Percentiles rank a stretch among this genome's conserved stretches.
These are phyloP conservation scores for Campoplex capitator DNA, from an alignment of 2,888 invertebrate genomes.

Conservation along the genomic window DNA sequence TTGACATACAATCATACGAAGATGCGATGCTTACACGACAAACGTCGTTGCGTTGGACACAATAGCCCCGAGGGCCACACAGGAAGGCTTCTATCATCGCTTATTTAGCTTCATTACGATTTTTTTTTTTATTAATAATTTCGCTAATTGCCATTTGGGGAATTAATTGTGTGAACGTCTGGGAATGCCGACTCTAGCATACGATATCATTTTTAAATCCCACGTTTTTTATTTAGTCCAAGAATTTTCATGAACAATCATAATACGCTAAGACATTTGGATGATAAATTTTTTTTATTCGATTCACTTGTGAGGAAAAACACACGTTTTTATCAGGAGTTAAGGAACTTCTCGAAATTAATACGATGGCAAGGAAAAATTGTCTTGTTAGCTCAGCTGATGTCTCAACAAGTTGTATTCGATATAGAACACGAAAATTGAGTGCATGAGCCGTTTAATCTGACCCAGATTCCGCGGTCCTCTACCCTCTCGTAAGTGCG, in stretches of 20 bases:
- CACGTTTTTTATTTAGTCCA: slow-evolving; percentile 77
- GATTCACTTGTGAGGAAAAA: not conserved
- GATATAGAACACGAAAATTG: slow-evolving; percentile 60
- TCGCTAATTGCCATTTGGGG: slow-evolving; percentile 82
- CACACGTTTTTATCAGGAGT: not conserved
- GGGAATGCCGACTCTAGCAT: slow-evolving; percentile 72
- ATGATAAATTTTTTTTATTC: too few relatives aligned
- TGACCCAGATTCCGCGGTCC: slow-evolving; percentile 81
- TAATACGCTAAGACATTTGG: too few relatives aligned
- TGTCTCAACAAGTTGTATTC: slow-evolving; percentile 77
- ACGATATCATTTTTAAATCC: slow-evolving; percentile 53
- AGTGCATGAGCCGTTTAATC: slow-evolving; percentile 73
- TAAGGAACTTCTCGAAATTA: not conserved
- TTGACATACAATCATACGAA: slow-evolving; percentile 73
- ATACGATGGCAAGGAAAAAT: slow-evolving; percentile 23
- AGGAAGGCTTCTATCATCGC: slow-evolving; percentile 81
- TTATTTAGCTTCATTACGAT: slow-evolving; percentile 67
- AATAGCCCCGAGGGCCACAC: slow-evolving; percentile 78
- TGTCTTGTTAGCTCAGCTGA: not conserved
- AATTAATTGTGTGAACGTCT: slow-evolving; percentile 80
- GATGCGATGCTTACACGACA: slow-evolving; percentile 56
- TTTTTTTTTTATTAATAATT: slow-evolving; percentile 73
- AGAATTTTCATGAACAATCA: not conserved
- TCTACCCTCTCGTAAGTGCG: slow-evolving; percentile 75
- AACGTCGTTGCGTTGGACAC: slow-evolving; percentile 45